A percentile compares a stretch with the other conserved stretches of the same genome.
Conservation (phyloP, 2,113 vertebrate species). For the Myxocyprinus asiaticus region DNA sequence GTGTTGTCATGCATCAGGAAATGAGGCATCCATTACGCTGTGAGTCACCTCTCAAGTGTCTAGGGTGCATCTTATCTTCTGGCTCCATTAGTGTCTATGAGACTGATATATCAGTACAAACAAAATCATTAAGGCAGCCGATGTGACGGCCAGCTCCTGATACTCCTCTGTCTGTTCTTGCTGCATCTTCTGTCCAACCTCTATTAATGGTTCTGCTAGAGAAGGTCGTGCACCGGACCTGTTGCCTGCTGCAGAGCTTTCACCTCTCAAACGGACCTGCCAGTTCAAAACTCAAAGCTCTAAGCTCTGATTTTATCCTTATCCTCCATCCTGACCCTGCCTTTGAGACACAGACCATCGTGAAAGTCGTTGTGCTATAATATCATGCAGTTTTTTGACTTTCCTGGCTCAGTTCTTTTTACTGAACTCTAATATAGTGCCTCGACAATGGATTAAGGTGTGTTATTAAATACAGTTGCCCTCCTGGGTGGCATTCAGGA, state of each 20-base stretch:
- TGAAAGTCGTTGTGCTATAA: no score
- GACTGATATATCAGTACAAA: conserved; percentile 54
- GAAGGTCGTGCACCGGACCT: conserved; percentile 2
- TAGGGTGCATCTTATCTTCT: conserved; percentile 58
- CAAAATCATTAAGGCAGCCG: conserved; percentile 56
- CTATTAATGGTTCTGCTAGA: conserved; percentile 26
- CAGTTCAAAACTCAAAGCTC: background rate
- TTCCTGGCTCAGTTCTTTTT: no score
- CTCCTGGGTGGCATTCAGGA: no score
- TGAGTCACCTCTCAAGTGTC: conserved; percentile 57
- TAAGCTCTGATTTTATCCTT: conserved; percentile 23
- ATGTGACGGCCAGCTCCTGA: conserved; percentile 21
- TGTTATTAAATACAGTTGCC: no score
- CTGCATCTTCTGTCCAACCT: background rate
- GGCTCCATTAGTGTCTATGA: conserved; percentile 50
- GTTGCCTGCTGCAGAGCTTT: background rate
- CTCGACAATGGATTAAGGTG: no score
- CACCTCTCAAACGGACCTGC: conserved; percentile 22
- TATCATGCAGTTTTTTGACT: no score
- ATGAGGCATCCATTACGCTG: conserved; percentile 20
- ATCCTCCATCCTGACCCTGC: background rate
- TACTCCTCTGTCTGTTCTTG: conserved; percentile 51
- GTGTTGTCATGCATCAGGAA: conserved; percentile 49
- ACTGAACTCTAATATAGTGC: no score
- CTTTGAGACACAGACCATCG: conserved; percentile 35